Base-by-base conservation (phyloP, 2,113 vertebrate species). In the Furnarius figulus region DNA sequence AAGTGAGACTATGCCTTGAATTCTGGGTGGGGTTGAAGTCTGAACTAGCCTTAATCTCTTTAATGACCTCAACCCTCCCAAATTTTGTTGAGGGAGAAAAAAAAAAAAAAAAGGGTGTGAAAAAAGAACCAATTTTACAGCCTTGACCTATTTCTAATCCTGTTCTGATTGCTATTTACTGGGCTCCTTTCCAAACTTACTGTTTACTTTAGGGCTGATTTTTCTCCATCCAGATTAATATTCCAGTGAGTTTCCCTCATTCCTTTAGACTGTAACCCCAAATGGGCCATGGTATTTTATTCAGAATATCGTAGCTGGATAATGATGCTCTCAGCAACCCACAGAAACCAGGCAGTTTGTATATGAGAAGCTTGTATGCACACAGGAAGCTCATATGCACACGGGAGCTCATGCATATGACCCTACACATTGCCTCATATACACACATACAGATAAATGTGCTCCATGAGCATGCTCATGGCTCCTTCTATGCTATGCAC, bases 171-270 rank as follows among this genome's bases (percentile, higher is more conserved):
- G 87, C 90, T 88, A 88, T 93, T 83, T 86, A 77, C 90, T 92
- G 93, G 93, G 92, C 93, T 93, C 39, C 61, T 61, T 93, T 97
- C 91, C 93, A 96, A 93, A 92, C 19, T 42, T 12, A 88, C 79
- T 95, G 82, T 95, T 96, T 97, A 96, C 82, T 95, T 96, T 96
- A 73, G 91, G 87, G 89, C 39, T 91, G 93, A 95, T 90, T 93
- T 97, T 94, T 88, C 93, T 96, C 87, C 72, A 92, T 93, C 83
- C 95, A 96, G 95, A 91, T 94, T 96, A 94, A 95, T 91, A 97
- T 96, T 96, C 94, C 85, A 95, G 78, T 74, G 72, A 90, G 87
- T 92, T 95, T 86, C 85, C 80, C 91, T 90, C 90, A 92, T 86
- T 95, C 79, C 75, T 93, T 90, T 96, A 91, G 84, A 85, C 77